Evolutionary conservation across 2,797 vertebrate genomes (phyloP).

Genomic region (Leucoraja ocellata): DNA sequence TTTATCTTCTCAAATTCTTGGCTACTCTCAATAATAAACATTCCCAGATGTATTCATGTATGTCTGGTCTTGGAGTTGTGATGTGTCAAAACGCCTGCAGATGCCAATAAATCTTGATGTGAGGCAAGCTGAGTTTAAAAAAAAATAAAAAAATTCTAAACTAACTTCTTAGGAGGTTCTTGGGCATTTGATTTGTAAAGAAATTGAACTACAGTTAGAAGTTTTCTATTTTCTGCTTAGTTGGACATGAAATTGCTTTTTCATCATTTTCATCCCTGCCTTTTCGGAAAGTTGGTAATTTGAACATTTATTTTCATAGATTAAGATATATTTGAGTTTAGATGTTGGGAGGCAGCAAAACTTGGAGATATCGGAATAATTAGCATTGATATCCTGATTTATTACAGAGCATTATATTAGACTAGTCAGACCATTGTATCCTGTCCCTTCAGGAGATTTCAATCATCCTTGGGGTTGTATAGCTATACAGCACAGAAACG

Average conservation of each 20-base stretch:
- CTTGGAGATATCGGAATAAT: background rate
- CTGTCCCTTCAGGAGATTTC: background rate
- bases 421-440: background rate
- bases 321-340: background rate
- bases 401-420: background rate
- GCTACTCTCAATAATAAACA: background rate
- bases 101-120: background rate
- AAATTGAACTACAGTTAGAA: background rate
- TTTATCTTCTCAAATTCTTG: background rate
- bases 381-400: background rate
- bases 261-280: background rate
- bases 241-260: conserved; percentile 1
- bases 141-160: background rate
- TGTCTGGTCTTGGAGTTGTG: background rate
- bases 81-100: background rate
- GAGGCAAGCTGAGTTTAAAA: background rate
- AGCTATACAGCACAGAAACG: too few relatives aligned
- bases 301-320: background rate
- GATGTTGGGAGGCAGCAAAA: background rate
- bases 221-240: conserved; percentile 6
- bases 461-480: too few relatives aligned
- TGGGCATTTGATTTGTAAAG: background rate
- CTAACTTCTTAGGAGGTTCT: background rate
- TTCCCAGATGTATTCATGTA: background rate
- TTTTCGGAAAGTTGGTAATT: background rate